Evolutionary conservation across 2,113 vertebrate genomes (phyloP).

Genomic region (Chunga burmeisteri): DNA sequence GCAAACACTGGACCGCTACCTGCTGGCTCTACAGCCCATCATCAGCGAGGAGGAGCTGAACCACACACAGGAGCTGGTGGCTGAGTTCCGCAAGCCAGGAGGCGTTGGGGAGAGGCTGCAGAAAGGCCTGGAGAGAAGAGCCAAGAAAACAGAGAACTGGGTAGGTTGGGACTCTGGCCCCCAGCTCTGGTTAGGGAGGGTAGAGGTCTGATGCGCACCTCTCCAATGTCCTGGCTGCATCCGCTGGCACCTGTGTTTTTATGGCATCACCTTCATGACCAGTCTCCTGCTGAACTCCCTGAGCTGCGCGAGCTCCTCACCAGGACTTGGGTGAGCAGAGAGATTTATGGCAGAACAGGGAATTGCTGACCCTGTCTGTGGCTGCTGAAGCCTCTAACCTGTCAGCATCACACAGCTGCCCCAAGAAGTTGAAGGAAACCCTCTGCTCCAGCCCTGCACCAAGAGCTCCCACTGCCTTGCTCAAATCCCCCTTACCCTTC

Average conservation of each 20-base stretch:
- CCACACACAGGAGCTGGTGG: constrained; percentile 80
- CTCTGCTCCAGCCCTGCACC: not conserved
- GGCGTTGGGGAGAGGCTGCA: constrained; percentile 89
- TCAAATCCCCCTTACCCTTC: not conserved
- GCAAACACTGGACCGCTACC: constrained; percentile 90
- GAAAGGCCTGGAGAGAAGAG: constrained; percentile 86
- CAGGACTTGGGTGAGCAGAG: not conserved
- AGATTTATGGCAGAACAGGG: not conserved
- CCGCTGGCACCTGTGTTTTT: not conserved
- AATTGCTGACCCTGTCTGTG: not conserved
- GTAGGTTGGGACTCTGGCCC: constrained; percentile 66
- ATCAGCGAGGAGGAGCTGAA: constrained; percentile 84
- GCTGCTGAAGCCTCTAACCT: not conserved
- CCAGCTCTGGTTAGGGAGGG: not conserved
- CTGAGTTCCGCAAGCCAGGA: constrained; percentile 82
- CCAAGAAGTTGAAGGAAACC: not conserved
- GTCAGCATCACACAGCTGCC: not conserved
- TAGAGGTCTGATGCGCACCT: not conserved
- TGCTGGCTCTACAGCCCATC: constrained; percentile 86
- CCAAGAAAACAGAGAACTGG: constrained; percentile 87
- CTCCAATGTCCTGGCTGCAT: not conserved
- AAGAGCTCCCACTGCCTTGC: not conserved
- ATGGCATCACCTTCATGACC: not conserved
- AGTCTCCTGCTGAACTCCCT: not conserved
- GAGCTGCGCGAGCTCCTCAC: not conserved